A percentile compares a stretch with the other conserved stretches of the same genome.
These are phyloP conservation scores for Leptopilina boulardi DNA, from an alignment of 1,140 invertebrate species.

Conservation along the genomic window DNA sequence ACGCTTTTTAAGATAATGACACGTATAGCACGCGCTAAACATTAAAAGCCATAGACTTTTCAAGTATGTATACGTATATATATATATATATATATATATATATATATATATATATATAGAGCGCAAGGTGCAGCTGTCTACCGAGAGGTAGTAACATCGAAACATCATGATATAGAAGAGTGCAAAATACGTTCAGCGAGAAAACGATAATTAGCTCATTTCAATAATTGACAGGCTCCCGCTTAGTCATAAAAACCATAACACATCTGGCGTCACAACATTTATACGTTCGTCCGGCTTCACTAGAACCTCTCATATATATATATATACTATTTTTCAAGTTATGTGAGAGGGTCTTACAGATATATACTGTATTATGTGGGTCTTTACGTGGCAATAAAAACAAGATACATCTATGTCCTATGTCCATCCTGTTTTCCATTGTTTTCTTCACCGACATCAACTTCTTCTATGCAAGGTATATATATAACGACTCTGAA, in stretches of 20 bases:
- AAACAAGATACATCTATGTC: constrained; percentile 58
- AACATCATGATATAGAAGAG: constrained; percentile 36
- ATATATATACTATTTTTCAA: not conserved
- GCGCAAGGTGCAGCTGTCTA: constrained; percentile 14
- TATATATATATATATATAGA: not conserved
- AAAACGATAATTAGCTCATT: constrained; percentile 76
- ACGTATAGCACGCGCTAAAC: constrained; percentile 54
- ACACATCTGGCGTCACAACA: constrained; percentile 68
- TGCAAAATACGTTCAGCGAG: constrained; percentile 52
- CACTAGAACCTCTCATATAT: constrained; percentile 8
- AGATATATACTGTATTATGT: constrained; percentile 52
- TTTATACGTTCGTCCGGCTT: constrained; percentile 34
- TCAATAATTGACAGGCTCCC: constrained; percentile 74
- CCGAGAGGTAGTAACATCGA: constrained; percentile 32
- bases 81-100: not conserved
- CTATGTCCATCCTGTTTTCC: constrained; percentile 47
- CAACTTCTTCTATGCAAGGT: constrained; percentile 59
- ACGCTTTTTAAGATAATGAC: constrained; percentile 51
- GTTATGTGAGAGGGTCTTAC: constrained; percentile 38
- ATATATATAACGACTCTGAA: constrained; percentile 63
- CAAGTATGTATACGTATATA: not conserved
- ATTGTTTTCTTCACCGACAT: constrained; percentile 63
- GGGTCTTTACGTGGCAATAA: constrained; percentile 71
- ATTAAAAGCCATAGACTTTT: constrained; percentile 37
- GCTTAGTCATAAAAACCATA: constrained; percentile 64